phyloP scores from a whole-genome alignment of 2,888 invertebrate species.

The Drosophila putrida region DNA sequence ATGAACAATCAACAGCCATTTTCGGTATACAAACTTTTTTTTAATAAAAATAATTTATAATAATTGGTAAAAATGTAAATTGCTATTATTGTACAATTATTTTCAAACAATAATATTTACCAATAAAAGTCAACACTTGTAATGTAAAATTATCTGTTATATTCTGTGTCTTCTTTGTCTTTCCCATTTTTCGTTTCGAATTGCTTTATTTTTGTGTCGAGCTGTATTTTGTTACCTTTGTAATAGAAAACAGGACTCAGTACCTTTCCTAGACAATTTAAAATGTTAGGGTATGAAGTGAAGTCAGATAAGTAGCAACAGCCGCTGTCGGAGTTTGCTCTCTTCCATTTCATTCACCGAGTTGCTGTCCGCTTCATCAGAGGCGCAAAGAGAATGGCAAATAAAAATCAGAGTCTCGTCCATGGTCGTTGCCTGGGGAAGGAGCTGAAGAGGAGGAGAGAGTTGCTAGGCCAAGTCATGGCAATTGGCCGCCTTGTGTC shows the following conservation, averaged over 20 bases:
- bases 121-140: too few species aligned
- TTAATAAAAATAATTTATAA: too few species aligned
- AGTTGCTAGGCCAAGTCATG: conserved; percentile 10
- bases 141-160: too few species aligned
- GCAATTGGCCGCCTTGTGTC: conserved; percentile 29
- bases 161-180: too few species aligned
- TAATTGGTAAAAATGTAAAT: too few species aligned
- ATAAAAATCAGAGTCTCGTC: conserved; percentile 64
- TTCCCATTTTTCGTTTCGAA: too few species aligned
- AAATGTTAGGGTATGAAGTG: conserved; percentile 25
- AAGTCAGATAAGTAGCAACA: conserved; percentile 45
- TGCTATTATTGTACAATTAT: too few species aligned
- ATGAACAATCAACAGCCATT: too few species aligned
- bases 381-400: conserved; percentile 63
- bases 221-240: too few species aligned
- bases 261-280: neutral
- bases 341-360: neutral
- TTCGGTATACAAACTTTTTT: too few species aligned
- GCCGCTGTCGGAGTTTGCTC: conserved; percentile 13
- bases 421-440: conserved; percentile 22
- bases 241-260: neutral
- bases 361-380: conserved; percentile 16
- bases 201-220: too few species aligned
- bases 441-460: neutral
- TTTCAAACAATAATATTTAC: too few species aligned